These are phyloP conservation scores for Prunella himalayana DNA, from an alignment of 2,113 vertebrate species.

Conservation along the genomic window DNA sequence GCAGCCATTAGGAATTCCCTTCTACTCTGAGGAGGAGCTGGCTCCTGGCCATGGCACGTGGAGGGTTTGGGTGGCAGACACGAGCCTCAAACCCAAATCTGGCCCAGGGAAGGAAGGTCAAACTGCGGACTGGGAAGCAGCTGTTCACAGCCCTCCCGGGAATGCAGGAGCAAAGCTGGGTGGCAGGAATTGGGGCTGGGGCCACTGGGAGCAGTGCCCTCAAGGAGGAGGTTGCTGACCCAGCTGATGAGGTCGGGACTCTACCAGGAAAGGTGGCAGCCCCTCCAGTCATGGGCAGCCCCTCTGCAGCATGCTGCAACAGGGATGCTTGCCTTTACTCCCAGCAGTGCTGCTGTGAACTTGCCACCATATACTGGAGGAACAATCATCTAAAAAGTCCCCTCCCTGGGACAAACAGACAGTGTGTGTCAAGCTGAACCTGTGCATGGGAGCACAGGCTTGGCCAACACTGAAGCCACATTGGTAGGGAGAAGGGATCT, in stretches of 20 bases:
- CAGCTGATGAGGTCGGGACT: not conserved
- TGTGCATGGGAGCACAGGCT: accelerated
- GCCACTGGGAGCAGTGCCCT: accelerated
- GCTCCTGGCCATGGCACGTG: not conserved
- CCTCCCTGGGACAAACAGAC: not conserved
- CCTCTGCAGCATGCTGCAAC: not conserved
- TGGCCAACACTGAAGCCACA: not conserved
- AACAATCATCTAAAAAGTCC: accelerated
- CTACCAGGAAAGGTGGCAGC: not conserved
- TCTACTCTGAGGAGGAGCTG: not conserved
- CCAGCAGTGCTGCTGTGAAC: accelerated
- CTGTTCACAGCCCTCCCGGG: not conserved
- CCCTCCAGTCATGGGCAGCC: accelerated
- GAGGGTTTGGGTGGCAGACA: not conserved
- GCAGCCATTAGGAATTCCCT: not conserved
- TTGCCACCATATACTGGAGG: accelerated
- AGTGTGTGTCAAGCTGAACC: not conserved
- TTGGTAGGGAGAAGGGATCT: not conserved
- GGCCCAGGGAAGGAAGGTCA: not conserved
- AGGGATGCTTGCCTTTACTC: not conserved
- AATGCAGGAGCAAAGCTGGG: not conserved
- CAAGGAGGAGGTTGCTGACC: not conserved
- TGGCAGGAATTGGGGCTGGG: not conserved
- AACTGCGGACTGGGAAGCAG: not conserved
- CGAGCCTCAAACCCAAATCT: not conserved